These are phyloP conservation scores for Loripinus fragilis DNA, from an alignment of 2,888 invertebrate species.

Conservation along the genomic window DNA sequence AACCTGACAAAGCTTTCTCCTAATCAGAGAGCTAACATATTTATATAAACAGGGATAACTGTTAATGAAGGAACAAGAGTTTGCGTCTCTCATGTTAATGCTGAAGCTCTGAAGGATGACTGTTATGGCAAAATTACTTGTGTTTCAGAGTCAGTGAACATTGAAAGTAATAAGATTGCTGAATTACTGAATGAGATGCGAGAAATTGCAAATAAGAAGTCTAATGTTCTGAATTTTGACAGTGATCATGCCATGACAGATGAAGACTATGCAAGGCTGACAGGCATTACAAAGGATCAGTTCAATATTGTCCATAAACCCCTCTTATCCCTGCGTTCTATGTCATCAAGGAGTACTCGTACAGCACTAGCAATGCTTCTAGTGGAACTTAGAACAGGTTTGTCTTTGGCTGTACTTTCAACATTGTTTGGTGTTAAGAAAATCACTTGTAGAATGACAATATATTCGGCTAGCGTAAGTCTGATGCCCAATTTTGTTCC, in stretches of 20 bases:
- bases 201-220: neutral
- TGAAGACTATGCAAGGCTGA: conserved; percentile 33
- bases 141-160: neutral
- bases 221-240: neutral
- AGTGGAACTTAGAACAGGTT: conserved; percentile 37
- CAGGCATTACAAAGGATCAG: conserved; percentile 28
- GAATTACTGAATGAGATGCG: neutral
- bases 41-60: neutral
- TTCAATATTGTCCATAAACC: conserved; percentile 36
- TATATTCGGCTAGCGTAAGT: conserved; percentile 34
- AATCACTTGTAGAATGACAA: conserved; percentile 41
- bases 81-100: neutral
- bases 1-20: neutral
- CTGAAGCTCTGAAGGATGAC: neutral
- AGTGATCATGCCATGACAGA: neutral
- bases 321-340: conserved; percentile 9
- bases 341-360: conserved; percentile 26
- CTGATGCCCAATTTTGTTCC: conserved; percentile 40
- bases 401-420: conserved; percentile 43
- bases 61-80: neutral
- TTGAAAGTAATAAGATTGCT: neutral
- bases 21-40: neutral
- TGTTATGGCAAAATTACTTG: neutral
- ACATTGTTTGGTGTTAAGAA: conserved; percentile 42
- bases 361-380: conserved; percentile 46